phyloP scores from a whole-genome alignment of 2,113 vertebrate genomes.

The Gasterosteus nipponicus region DNA sequence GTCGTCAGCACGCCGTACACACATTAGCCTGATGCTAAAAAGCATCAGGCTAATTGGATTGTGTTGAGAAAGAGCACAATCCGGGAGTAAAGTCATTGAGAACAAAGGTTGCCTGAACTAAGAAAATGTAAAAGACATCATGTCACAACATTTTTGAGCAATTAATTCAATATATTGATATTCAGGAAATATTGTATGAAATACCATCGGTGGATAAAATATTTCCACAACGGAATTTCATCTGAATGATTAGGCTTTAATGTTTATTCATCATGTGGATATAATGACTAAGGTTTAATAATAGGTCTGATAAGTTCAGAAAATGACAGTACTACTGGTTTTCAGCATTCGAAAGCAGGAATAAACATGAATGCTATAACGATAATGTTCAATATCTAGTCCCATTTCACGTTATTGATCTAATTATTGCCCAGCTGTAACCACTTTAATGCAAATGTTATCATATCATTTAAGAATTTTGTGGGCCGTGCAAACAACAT shows the following conservation, averaged over 20 bases:
- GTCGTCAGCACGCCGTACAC: constrained; percentile 3
- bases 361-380: neutral
- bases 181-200: neutral
- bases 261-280: neutral
- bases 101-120: constrained; percentile 12
- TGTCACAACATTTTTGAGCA: neutral
- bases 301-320: too few relatives aligned
- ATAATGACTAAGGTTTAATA: neutral
- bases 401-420: neutral
- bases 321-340: neutral
- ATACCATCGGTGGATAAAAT: neutral
- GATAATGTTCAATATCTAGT: neutral
- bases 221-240: neutral
- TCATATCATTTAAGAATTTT: neutral
- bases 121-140: neutral
- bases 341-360: neutral
- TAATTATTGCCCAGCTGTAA: constrained; percentile 3
- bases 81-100: constrained; percentile 10
- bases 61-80: constrained; percentile 8
- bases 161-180: neutral
- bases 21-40: neutral
- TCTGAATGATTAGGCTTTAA: neutral
- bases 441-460: constrained; percentile 4
- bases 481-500: neutral
- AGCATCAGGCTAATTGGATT: constrained; percentile 23